Percentiles rank a stretch among this genome's conserved stretches.
phyloP scores from a whole-genome alignment of 2,797 vertebrate species.

The Orientallactaga sibirica region DNA sequence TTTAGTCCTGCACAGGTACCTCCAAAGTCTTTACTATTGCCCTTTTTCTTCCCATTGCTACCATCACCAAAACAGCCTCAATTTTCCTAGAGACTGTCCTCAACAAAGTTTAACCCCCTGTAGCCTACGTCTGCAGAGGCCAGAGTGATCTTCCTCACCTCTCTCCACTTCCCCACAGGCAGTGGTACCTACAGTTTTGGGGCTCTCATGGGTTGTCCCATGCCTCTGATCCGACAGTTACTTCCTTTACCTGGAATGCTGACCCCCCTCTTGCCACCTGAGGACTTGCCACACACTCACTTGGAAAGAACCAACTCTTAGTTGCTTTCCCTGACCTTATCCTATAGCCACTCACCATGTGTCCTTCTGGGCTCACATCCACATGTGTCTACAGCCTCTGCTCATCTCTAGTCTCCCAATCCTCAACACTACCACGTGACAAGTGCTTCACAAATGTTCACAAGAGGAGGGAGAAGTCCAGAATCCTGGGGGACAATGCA shows the following conservation, averaged over 20 bases:
- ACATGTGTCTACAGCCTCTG: not conserved
- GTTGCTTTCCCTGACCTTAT: not conserved
- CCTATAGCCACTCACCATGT: not conserved
- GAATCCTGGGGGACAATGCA: not conserved
- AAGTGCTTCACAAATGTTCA: not conserved
- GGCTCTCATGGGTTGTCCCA: not conserved
- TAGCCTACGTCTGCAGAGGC: not conserved
- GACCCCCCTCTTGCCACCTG: not conserved
- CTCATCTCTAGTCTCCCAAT: not conserved
- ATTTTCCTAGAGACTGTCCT: not conserved
- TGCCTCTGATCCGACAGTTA: not conserved
- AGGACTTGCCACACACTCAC: not conserved
- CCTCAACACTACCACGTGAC: not conserved
- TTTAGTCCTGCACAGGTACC: not conserved
- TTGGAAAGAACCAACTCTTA: not conserved
- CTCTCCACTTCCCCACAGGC: not conserved
- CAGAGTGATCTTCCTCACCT: not conserved
- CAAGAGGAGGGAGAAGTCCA: not conserved
- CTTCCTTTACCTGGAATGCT: not conserved
- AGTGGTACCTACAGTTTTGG: not conserved
- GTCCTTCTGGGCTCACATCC: too few species aligned
- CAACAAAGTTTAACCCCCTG: not conserved
- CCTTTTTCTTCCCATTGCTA: not conserved
- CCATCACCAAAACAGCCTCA: not conserved
- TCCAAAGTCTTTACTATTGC: fast-evolving